Percentiles rank a stretch among this genome's conserved stretches.
phyloP scores from a whole-genome alignment of 2,797 vertebrate genomes.

The Alosa sapidissima region DNA sequence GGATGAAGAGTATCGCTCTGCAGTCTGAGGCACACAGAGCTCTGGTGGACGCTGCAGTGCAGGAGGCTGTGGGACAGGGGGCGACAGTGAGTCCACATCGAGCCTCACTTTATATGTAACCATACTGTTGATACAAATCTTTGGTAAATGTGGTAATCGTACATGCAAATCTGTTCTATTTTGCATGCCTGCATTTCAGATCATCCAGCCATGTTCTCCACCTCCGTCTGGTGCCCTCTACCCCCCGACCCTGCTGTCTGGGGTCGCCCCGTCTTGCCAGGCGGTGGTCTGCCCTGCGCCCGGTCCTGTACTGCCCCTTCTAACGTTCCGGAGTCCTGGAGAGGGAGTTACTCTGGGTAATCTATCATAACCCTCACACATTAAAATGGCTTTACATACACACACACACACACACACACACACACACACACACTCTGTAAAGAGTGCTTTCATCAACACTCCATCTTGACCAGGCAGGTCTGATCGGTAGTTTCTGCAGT shows the following conservation, averaged over 20 bases:
- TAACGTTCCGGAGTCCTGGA: constrained; percentile 80
- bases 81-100: constrained; percentile 71
- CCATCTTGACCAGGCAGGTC: too few relatives aligned
- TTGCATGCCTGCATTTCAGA: constrained; percentile 57
- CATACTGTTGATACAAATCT: neutral
- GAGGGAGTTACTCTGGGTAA: constrained; percentile 82
- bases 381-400: neutral
- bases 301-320: constrained; percentile 80
- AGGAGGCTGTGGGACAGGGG: constrained; percentile 78
- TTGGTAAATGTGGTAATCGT: neutral
- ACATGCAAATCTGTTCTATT: neutral
- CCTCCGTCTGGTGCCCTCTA: constrained; percentile 66
- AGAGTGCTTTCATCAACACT: too few relatives aligned
- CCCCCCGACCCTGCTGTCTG: constrained; percentile 82
- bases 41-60: constrained; percentile 68
- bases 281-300: constrained; percentile 73
- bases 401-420: neutral
- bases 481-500: too few relatives aligned
- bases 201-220: constrained; percentile 73
- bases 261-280: constrained; percentile 74
- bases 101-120: neutral
- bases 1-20: constrained; percentile 71
- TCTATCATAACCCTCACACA: neutral
- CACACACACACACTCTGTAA: neutral
- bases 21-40: constrained; percentile 55